Base-by-base conservation (phyloP, 2,888 invertebrate species). In the Nyleta sp. region DNA sequence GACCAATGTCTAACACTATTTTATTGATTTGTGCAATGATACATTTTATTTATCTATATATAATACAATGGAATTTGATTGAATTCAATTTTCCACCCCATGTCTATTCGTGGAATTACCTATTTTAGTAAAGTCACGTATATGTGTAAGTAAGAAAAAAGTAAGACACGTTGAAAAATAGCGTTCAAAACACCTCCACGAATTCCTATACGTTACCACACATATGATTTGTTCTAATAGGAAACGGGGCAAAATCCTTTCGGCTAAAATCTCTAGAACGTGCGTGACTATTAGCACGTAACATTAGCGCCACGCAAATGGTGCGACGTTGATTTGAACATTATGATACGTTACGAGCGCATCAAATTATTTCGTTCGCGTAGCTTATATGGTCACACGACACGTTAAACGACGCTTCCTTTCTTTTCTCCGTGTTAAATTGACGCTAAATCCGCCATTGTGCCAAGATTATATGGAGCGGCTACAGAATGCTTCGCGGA, bases 251-350 rank as follows among this genome's bases (percentile, higher is more conserved):
- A 53, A 20, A 77, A 62, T 64, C 64, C 55, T 59, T 60, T 38
- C 64, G 35, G 40, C 46, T 38, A 42, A 46, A 76, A 48, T 57
- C 6, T 44, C 31, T 24, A 42, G 59, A 48, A 71, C 80, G 83
- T 85, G 88, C 88, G 88, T 88, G 88, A 86, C 87, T 84, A 86
- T 88, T 87, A 86, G 83, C 78, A 76, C 78, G 62, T 67, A 82
- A 83, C 80, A 81, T 84, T 67, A 80, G 83, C 81, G 85, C 86
- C 87, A 88, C 87, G 86, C 86, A 81, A 86, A 80, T 86, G 86
- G 87, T 83, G 86, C 81, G 70, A 57, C 84, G 81, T 85, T 86
- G 84, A 87, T 87, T 88, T 85, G 81, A 72, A 46, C 71, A 67
- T 78, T 78, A 78, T 78, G 78, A 78, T 73, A 74, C 35, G 73